Base-by-base conservation (phyloP, 2,113 vertebrate genomes). In the Bambusicola thoracicus region DNA sequence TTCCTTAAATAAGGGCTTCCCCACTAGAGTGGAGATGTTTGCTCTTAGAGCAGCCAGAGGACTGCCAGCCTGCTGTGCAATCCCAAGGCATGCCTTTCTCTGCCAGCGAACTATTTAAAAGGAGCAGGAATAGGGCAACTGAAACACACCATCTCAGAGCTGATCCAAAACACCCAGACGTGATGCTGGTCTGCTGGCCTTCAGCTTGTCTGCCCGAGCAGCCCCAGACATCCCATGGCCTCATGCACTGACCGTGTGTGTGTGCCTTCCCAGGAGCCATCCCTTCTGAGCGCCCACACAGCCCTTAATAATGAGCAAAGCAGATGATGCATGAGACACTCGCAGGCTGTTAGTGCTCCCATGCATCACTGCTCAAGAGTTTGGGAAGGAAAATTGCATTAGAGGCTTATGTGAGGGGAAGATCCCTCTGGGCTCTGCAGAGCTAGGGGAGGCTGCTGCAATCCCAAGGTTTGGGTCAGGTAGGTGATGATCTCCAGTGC, bases 171-270 rank as follows among this genome's bases (percentile, higher is more conserved):
- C 85, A 11, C 1, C 56, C 74, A 32, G 29, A 43, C 40, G 20
- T 41, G 65, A 40, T 15, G 49, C 80, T 46, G 21, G 4, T 27
- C 40, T 65, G 36, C 82, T 93, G 41, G 56, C 93, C 95, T 96
- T 91, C 87, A 67, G 69, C 88, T 91, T 48, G 40, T 40, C 63
- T 70, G 62, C 38, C 79, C 32, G 5, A 62, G 68, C 36, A 1
- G 14, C 88, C 93, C 76, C 62, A 69, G 91, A 36, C 75, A 88
- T 32, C 79, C 80, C 13, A 8, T 76, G 41, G 46, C 86, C 91
- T 40, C 29, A 40, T 61, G 86, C 75, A 17, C 66, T 86, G 80
- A 92, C 77, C 66, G 7, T n/a, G 6, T 11, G 63, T 74, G 67
- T 80, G 4, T 38, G 72, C 66, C 29, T 88, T 68, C 63, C 61